A percentile compares a stretch with the other conserved stretches of the same genome.
Evolutionary conservation across 1,140 invertebrate species (phyloP).

Genomic region (Phthorimaea operculella): DNA sequence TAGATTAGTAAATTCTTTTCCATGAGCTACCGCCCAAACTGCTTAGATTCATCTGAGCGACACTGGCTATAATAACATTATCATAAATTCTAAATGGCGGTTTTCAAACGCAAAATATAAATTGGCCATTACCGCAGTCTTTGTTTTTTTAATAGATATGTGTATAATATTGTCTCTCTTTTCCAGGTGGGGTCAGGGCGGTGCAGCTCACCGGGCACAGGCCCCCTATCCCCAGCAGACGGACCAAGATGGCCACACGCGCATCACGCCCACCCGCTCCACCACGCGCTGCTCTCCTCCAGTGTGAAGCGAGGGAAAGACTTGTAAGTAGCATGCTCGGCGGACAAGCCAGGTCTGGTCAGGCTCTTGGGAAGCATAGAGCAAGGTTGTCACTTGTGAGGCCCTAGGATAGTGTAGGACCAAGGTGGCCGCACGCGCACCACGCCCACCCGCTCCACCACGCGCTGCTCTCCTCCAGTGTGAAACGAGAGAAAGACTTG

Average conservation of each 20-base stretch:
- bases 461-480: conserved; percentile 53
- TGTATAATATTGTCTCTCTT: background rate
- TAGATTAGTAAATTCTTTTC: no score
- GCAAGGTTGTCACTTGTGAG: no score
- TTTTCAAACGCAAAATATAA: no score
- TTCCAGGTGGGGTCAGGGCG: conserved; percentile 56
- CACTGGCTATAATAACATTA: no score
- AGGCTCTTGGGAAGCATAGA: no score
- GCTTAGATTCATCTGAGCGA: no score
- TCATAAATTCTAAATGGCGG: no score
- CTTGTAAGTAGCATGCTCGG: conserved; percentile 42
- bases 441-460: conserved; percentile 62
- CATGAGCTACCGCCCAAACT: no score
- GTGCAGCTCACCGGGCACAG: conserved; percentile 60
- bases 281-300: conserved; percentile 56
- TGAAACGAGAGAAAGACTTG: conserved; percentile 63
- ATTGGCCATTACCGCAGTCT: no score
- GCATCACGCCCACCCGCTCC: conserved; percentile 60
- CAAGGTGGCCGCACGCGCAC: conserved; percentile 54
- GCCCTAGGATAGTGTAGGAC: no score
- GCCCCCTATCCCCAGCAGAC: conserved; percentile 48
- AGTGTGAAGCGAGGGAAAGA: conserved; percentile 63
- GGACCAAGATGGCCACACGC: conserved; percentile 54
- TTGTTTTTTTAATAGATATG: no score
- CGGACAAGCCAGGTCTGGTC: no score